Percentiles rank a stretch among this genome's conserved stretches.
phyloP scores from a whole-genome alignment of 2,797 vertebrate genomes.

The Iguana delicatissima region DNA sequence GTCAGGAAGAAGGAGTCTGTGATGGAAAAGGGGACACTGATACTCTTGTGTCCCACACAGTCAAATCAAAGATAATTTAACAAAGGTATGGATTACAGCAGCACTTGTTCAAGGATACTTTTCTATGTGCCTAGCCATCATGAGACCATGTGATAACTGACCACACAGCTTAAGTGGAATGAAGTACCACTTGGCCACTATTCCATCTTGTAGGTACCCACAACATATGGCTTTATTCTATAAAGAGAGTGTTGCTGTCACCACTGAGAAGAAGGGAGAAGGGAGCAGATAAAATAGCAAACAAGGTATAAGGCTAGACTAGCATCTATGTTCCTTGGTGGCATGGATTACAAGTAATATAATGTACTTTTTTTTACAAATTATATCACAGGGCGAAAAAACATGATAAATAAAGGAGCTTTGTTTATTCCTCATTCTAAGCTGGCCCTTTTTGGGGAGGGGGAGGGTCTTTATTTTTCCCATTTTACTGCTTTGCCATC shows the following conservation, averaged over 20 bases:
- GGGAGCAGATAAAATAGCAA: conserved; percentile 35
- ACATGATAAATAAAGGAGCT: conserved; percentile 76
- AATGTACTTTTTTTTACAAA: conserved; percentile 71
- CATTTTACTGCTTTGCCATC: conserved; percentile 76
- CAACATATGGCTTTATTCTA: conserved; percentile 52
- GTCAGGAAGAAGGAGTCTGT: no score
- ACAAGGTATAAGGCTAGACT: conserved; percentile 46
- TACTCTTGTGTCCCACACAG: no score
- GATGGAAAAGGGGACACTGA: no score
- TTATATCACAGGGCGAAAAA: conserved; percentile 74
- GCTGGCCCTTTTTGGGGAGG: neutral
- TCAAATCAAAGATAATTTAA: no score
- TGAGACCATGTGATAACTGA: neutral
- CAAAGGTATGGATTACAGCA: neutral
- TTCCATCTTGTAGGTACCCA: neutral
- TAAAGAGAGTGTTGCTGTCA: conserved; percentile 28
- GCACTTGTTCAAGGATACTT: neutral
- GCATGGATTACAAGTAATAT: conserved; percentile 71
- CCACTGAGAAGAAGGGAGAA: conserved; percentile 14
- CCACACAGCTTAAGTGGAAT: neutral
- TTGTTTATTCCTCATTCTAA: neutral
- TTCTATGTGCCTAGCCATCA: neutral
- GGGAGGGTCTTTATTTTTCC: conserved; percentile 74
- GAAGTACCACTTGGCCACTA: neutral
- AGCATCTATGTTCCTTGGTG: conserved; percentile 34